Evolutionary conservation across 2,888 invertebrate genomes (phyloP).

Genomic region (Lomographa bimaculata): DNA sequence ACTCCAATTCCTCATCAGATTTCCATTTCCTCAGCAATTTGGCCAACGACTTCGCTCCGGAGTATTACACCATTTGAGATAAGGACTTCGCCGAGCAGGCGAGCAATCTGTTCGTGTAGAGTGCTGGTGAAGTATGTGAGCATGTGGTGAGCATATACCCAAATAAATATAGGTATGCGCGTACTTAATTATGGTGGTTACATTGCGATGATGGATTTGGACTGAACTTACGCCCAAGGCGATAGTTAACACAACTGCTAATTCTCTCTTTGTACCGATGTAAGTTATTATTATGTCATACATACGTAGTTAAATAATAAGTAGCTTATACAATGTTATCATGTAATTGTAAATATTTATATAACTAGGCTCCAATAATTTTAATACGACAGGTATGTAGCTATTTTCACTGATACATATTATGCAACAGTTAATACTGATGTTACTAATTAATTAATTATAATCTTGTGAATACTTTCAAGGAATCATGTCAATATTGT

Average conservation of each 20-base stretch:
- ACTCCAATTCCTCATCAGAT: conserved; percentile 96
- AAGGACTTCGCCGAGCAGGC: conserved; percentile 82
- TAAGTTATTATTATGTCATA: conserved; percentile 49
- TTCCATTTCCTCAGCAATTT: conserved; percentile 96
- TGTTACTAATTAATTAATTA: conserved; percentile 9
- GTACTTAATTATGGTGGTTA: neutral
- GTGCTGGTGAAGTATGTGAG: conserved; percentile 9
- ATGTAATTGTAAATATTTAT: conserved; percentile 71
- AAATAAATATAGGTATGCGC: too few relatives aligned
- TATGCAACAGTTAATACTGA: conserved; percentile 12
- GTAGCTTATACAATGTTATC: conserved; percentile 36
- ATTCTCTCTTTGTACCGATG: conserved; percentile 52
- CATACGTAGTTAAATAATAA: conserved; percentile 47
- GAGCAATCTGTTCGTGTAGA: conserved; percentile 78
- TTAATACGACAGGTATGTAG: conserved; percentile 21
- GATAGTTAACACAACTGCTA: conserved; percentile 43
- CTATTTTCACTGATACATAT: conserved; percentile 23
- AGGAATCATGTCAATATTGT: too few relatives aligned
- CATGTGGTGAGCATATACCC: too few relatives aligned
- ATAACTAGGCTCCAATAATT: conserved; percentile 27
- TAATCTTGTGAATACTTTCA: neutral
- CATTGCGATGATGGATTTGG: conserved; percentile 47
- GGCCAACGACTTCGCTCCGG: conserved; percentile 96
- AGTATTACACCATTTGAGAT: conserved; percentile 90
- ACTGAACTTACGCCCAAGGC: conserved; percentile 62